Conservation (phyloP, 1,140 invertebrate genomes). For the Potamilus streckersoni region DNA sequence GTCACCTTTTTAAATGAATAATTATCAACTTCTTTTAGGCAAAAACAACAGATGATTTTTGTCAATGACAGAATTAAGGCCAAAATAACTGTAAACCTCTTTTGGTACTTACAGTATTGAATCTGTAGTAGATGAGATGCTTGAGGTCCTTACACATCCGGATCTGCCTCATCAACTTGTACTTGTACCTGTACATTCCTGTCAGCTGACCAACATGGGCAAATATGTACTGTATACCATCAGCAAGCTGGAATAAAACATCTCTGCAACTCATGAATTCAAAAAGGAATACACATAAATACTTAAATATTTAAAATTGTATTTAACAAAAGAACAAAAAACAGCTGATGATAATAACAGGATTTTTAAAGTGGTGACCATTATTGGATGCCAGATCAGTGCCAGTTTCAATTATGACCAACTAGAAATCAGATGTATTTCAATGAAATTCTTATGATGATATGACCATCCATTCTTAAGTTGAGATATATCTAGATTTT, state of each 20-base stretch:
- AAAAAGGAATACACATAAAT: neutral
- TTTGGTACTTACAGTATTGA: conserved; percentile 87
- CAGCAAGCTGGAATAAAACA: conserved; percentile 81
- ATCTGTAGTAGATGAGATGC: conserved; percentile 99
- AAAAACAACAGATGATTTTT: too few relatives aligned
- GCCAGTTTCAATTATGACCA: too few relatives aligned
- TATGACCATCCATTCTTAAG: too few relatives aligned
- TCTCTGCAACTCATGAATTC: neutral
- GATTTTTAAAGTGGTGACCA: too few relatives aligned
- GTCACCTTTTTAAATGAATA: too few relatives aligned
- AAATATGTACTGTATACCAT: conserved; percentile 99
- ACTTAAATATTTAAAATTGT: neutral
- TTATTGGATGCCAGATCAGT: too few relatives aligned
- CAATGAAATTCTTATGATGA: too few relatives aligned
- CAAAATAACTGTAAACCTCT: neutral
- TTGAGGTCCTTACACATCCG: conserved; percentile 99
- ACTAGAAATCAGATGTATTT: too few relatives aligned
- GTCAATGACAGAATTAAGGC: too few relatives aligned
- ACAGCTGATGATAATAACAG: too few relatives aligned
- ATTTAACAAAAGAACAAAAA: neutral
- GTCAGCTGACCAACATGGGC: conserved; percentile 99
- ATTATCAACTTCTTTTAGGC: too few relatives aligned
- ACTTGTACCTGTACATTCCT: conserved; percentile 99
- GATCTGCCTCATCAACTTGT: conserved; percentile 99
- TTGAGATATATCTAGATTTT: too few relatives aligned